Base-by-base conservation (phyloP, 2,888 invertebrate species). In the Ormia ochracea region DNA sequence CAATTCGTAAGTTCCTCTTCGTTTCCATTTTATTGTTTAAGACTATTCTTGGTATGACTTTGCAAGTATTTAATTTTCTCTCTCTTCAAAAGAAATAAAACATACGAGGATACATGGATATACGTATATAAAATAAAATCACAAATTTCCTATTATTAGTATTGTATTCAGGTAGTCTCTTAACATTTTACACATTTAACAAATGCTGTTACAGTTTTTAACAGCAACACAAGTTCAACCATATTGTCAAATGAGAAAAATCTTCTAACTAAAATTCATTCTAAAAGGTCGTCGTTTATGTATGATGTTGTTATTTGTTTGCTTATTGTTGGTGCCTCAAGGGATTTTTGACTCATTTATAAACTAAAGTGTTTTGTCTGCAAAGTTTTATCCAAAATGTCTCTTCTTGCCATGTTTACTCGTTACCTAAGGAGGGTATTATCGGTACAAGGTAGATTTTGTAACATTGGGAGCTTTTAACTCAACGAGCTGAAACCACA, bases 281-380 rank as follows among this genome's bases (percentile, higher is more conserved):
- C 26, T 31, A 69, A 73, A 74, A 74, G 73, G 73, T 74, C 50
- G 69, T 63, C 79, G 48, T 66, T 75, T 75, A 66, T 72, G 59
- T 65, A 43, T 75, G 70, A 59, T 38, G 9, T n/a, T n/a, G n/a
- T 61, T 78, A 45, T 78, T 66, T 63, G 66, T 75, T 77, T 74
- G 77, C 56, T 56, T 72, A 66, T 66, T 58, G 70, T 66, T 76
- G 61, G 65, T 65, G 82, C 83, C 83, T 78, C 75, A 56, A 73
- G 83, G 83, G 78, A 81, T 76, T 83, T 84, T 38, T 65, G 41
- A 70, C 79, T 79, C 79, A 79, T 79, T 79, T 79, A 79, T 79
- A 79, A 75, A 79, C 23, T 79, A 75, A 79, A 79, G 75, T 79
- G 79, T 79, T 79, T 70, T 79, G 83, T 84, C 83, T 84, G 82